These are phyloP conservation scores for Urocyon cinereoargenteus DNA, from an alignment of 2,797 vertebrate species.

Conservation along the genomic window DNA sequence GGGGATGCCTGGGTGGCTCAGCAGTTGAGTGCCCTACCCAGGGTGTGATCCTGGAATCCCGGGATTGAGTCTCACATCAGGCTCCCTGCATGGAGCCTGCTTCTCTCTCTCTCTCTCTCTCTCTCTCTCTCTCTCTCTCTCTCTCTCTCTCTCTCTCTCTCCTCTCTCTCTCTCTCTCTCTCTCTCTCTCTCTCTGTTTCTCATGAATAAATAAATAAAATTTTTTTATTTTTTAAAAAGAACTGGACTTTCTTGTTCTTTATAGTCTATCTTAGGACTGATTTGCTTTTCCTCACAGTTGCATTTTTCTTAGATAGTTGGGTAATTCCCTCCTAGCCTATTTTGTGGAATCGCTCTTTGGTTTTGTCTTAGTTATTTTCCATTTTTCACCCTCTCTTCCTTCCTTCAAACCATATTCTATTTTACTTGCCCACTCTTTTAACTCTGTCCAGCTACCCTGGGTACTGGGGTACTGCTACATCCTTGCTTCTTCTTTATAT, in stretches of 20 bases:
- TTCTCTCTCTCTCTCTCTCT: too few species aligned
- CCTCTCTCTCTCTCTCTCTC: too few species aligned
- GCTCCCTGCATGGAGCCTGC: too few species aligned
- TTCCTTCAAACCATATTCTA: not conserved
- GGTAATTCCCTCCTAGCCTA: not conserved
- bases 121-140: too few species aligned
- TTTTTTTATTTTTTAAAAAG: not conserved
- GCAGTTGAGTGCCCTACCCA: too few species aligned
- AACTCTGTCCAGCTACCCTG: not conserved
- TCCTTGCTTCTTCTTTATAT: not conserved
- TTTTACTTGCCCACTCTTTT: not conserved
- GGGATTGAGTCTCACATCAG: too few species aligned
- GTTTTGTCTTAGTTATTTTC: not conserved
- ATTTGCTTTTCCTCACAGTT: not conserved
- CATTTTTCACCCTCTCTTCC: not conserved
- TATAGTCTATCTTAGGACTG: not conserved
- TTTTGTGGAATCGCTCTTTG: not conserved
- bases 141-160: too few species aligned
- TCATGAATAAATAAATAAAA: too few species aligned
- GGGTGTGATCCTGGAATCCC: too few species aligned
- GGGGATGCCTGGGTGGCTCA: too few species aligned
- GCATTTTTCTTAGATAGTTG: slow-evolving; percentile 13
- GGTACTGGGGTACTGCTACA: not conserved
- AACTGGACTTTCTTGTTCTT: not conserved
- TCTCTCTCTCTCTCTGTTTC: too few species aligned